Conservation (phyloP, 2,888 invertebrate genomes). For the Thereva unica region DNA sequence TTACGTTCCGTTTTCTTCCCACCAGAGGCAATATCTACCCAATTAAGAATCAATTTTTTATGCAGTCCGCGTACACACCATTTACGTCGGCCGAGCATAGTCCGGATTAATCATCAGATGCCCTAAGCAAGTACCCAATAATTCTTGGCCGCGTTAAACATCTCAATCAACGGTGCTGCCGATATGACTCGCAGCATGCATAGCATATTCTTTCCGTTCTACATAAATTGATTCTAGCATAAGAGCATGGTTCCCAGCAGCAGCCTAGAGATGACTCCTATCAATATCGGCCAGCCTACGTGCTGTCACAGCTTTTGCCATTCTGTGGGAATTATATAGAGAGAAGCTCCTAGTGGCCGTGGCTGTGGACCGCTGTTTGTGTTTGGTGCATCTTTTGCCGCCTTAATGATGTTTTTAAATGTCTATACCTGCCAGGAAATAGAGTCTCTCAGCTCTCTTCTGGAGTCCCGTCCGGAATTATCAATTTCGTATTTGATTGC, state of each 20-base stretch:
- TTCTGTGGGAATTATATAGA: slow-evolving; percentile 14
- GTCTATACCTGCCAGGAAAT: background rate
- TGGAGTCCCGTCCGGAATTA: background rate
- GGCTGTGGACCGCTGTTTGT: background rate
- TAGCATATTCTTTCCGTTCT: background rate
- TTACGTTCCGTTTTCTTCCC: too few relatives aligned
- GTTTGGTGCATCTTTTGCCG: too few relatives aligned
- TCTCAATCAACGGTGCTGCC: slow-evolving; percentile 17
- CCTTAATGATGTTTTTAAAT: slow-evolving; percentile 5
- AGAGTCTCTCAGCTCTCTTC: background rate
- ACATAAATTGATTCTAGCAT: slow-evolving; percentile 7
- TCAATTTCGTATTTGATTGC: slow-evolving; percentile 27
- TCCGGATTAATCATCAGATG: background rate
- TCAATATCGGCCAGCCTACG: slow-evolving; percentile 24
- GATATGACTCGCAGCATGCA: background rate
- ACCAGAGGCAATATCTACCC: too few relatives aligned
- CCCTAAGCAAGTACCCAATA: slow-evolving; percentile 1
- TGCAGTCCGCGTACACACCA: background rate
- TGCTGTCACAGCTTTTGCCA: slow-evolving; percentile 6
- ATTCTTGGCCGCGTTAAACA: slow-evolving; percentile 7
- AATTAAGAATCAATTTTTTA: too few relatives aligned
- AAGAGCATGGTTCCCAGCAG: background rate
- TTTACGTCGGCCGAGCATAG: background rate
- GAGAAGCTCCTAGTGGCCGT: background rate
- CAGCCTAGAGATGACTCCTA: slow-evolving; percentile 6